phyloP scores from a whole-genome alignment of 2,113 vertebrate species.

The Nothocercus julius region DNA sequence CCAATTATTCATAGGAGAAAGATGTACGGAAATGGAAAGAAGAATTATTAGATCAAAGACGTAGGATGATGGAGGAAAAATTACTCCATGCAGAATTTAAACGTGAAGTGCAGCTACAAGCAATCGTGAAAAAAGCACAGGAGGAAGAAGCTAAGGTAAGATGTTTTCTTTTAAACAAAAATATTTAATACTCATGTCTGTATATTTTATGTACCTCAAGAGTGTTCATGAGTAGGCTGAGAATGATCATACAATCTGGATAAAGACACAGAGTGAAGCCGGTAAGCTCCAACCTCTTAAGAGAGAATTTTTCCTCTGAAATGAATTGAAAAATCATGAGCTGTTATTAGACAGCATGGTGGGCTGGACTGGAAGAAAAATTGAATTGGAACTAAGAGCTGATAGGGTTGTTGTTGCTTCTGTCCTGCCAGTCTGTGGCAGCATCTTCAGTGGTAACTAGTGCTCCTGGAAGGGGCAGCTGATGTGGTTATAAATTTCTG shows the following conservation, averaged over 20 bases:
- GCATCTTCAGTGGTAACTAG: not conserved
- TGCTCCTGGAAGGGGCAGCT: not conserved
- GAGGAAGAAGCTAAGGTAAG: slow-evolving; percentile 96
- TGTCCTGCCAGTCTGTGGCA: not conserved
- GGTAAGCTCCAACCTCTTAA: not conserved
- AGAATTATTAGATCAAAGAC: slow-evolving; percentile 93
- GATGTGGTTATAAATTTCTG: not conserved
- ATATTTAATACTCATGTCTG: rapidly evolving
- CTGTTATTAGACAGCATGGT: not conserved
- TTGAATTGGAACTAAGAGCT: not conserved
- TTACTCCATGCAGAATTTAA: slow-evolving; percentile 96
- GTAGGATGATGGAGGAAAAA: slow-evolving; percentile 98
- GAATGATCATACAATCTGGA: not conserved
- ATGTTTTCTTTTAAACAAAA: not conserved
- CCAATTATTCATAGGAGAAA: slow-evolving; percentile 83
- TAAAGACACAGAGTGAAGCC: rapidly evolving
- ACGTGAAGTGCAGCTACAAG: slow-evolving; percentile 94
- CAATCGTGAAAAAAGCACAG: slow-evolving; percentile 98
- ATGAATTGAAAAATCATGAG: not conserved
- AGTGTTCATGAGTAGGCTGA: not conserved
- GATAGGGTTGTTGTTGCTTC: not conserved
- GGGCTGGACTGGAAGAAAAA: not conserved
- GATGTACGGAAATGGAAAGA: slow-evolving; percentile 99
- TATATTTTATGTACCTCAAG: not conserved
- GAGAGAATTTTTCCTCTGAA: not conserved